Conservation (phyloP, 2,113 vertebrate species). For the Paraplagusia blochii region DNA sequence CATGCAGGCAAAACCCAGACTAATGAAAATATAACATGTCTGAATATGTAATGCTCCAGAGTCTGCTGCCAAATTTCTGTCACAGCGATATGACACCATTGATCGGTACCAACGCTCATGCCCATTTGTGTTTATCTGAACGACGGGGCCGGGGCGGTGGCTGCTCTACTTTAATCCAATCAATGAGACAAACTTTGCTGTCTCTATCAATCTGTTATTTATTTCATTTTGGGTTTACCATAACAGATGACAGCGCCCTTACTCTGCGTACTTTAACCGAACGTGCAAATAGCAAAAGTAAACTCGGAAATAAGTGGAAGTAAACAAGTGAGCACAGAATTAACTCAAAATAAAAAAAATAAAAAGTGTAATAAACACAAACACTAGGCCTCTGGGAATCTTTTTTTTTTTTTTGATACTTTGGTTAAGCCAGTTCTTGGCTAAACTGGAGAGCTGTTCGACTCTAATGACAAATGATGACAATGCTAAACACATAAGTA, state of each 20-base stretch:
- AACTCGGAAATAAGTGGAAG: not conserved
- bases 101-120: not conserved
- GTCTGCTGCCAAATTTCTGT: not conserved
- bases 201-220: slow-evolving; percentile 26
- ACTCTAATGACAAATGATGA: slow-evolving; percentile 22
- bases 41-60: not conserved
- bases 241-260: not conserved
- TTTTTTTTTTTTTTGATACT: too few species aligned
- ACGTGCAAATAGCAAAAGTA: too few species aligned
- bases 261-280: too few species aligned
- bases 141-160: slow-evolving; percentile 6
- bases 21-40: too few species aligned
- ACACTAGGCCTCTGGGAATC: slow-evolving; percentile 1
- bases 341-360: slow-evolving; percentile 31
- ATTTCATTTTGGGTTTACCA: slow-evolving; percentile 17
- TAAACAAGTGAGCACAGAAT: slow-evolving; percentile 3
- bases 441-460: slow-evolving; percentile 14
- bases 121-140: not conserved
- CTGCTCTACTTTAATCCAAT: slow-evolving; percentile 7
- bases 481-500: not conserved
- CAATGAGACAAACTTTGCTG: not conserved
- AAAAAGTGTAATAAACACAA: slow-evolving; percentile 18
- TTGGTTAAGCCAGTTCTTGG: not conserved
- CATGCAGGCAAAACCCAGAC: not conserved
- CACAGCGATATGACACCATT: not conserved